These are phyloP conservation scores for Drosophila teissieri DNA, from an alignment of 1,140 invertebrate genomes.

Conservation along the genomic window DNA sequence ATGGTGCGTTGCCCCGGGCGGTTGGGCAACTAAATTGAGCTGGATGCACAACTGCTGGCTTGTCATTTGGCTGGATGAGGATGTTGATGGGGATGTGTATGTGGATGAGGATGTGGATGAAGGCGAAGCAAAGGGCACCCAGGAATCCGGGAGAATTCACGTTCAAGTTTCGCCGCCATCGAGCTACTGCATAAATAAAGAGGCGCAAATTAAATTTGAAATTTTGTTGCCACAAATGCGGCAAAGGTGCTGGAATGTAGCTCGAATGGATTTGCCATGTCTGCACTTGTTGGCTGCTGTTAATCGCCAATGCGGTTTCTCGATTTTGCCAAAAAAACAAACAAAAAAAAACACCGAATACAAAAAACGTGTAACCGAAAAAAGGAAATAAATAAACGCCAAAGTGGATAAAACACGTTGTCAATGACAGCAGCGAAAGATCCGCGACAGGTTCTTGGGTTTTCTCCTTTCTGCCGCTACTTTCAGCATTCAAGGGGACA, in stretches of 20 bases:
- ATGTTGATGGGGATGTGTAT: not conserved
- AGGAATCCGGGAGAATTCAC: not conserved
- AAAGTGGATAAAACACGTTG: conserved; percentile 29
- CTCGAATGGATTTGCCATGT: conserved; percentile 45
- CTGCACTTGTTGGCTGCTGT: conserved; percentile 43
- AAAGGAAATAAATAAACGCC: not conserved
- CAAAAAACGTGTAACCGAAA: not conserved
- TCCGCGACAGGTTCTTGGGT: conserved; percentile 17
- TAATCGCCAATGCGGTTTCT: conserved; percentile 34
- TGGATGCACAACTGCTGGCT: conserved; percentile 6
- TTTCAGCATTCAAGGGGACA: conserved; percentile 36
- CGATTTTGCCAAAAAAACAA: conserved; percentile 11
- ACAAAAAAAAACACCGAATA: not conserved
- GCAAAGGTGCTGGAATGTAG: not conserved
- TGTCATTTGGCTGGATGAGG: conserved; percentile 4
- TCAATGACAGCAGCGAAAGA: conserved; percentile 25
- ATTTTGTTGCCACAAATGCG: conserved; percentile 34
- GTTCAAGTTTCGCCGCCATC: conserved; percentile 7
- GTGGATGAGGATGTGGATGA: not conserved
- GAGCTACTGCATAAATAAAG: conserved; percentile 68
- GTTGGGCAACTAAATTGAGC: conserved; percentile 17
- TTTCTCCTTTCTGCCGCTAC: not conserved
- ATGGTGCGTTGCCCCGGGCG: conserved; percentile 13
- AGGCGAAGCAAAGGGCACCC: not conserved
- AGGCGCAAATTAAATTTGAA: conserved; percentile 75